These are phyloP conservation scores for Paedocypris sp. DNA, from an alignment of 2,113 vertebrate species.

Conservation along the genomic window DNA sequence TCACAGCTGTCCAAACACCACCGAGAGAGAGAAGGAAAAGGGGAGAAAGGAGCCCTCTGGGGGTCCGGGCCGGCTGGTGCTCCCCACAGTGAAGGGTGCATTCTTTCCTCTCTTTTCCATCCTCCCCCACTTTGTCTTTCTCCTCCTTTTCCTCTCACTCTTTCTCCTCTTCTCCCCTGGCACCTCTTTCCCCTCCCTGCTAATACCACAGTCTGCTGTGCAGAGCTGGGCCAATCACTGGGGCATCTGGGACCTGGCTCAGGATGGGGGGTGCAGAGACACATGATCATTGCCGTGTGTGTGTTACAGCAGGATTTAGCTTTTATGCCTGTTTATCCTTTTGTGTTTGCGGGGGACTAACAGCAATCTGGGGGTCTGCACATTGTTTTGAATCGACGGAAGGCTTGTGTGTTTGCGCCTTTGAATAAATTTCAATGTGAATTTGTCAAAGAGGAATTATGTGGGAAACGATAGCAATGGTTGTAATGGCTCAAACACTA, in stretches of 20 bases:
- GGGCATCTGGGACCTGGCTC: slow-evolving; percentile 45
- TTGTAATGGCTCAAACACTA: too few species aligned
- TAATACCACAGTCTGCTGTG: slow-evolving; percentile 55
- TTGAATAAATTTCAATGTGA: slow-evolving; percentile 9
- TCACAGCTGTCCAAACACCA: slow-evolving; percentile 86
- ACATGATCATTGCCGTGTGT: slow-evolving; percentile 32
- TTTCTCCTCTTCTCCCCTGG: slow-evolving; percentile 20
- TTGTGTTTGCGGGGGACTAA: slow-evolving; percentile 28
- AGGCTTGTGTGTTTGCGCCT: slow-evolving; percentile 31
- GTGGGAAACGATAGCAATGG: too few species aligned
- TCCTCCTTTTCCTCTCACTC: slow-evolving; percentile 40
- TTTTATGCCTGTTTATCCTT: slow-evolving; percentile 30
- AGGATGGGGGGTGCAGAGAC: slow-evolving; percentile 28
- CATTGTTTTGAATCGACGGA: background rate
- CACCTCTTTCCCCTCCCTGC: slow-evolving; percentile 29
- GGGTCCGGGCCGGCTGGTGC: slow-evolving; percentile 32
- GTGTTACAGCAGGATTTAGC: slow-evolving; percentile 11
- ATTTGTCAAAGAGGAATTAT: background rate
- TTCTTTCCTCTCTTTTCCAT: slow-evolving; percentile 33
- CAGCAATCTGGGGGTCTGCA: slow-evolving; percentile 43
- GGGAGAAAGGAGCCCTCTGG: slow-evolving; percentile 22
- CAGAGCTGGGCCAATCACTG: slow-evolving; percentile 77
- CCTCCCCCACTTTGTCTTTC: slow-evolving; percentile 16
- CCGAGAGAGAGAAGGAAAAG: slow-evolving; percentile 47
- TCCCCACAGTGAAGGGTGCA: slow-evolving; percentile 29